Conservation (phyloP, 2,888 invertebrate genomes). For the Chloroclysta siterata region DNA sequence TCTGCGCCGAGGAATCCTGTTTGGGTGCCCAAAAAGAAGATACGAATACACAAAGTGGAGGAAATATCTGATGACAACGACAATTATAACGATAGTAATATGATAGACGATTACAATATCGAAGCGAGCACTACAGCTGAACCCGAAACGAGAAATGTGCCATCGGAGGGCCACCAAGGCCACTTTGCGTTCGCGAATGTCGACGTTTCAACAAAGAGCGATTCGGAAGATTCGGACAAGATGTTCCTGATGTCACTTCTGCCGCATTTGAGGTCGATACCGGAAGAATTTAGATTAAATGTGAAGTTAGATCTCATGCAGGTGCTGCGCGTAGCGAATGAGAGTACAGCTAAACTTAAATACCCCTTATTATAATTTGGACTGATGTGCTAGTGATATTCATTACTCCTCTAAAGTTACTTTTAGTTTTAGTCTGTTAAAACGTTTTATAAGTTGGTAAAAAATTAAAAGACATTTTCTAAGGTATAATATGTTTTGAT, state of each 20-base stretch:
- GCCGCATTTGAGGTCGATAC: constrained; percentile 73
- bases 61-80: constrained; percentile 62
- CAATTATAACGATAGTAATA: constrained; percentile 55
- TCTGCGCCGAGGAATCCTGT: constrained; percentile 38
- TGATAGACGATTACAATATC: constrained; percentile 6
- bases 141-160: constrained; percentile 5
- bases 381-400: background rate
- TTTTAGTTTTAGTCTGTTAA: background rate
- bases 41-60: constrained; percentile 58
- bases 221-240: constrained; percentile 69
- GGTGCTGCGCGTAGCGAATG: constrained; percentile 70
- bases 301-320: constrained; percentile 78
- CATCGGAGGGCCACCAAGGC: constrained; percentile 51
- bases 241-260: constrained; percentile 73
- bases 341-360: constrained; percentile 45
- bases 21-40: constrained; percentile 62
- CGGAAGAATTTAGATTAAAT: constrained; percentile 67
- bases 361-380: constrained; percentile 13
- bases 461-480: constrained; percentile 10
- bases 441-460: background rate
- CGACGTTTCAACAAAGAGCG: constrained; percentile 53
- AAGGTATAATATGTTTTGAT: background rate
- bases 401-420: background rate
- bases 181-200: constrained; percentile 76
- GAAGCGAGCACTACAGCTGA: constrained; percentile 15